Conservation (phyloP, 2,888 invertebrate species). For the Sphaeridia pumilis region DNA sequence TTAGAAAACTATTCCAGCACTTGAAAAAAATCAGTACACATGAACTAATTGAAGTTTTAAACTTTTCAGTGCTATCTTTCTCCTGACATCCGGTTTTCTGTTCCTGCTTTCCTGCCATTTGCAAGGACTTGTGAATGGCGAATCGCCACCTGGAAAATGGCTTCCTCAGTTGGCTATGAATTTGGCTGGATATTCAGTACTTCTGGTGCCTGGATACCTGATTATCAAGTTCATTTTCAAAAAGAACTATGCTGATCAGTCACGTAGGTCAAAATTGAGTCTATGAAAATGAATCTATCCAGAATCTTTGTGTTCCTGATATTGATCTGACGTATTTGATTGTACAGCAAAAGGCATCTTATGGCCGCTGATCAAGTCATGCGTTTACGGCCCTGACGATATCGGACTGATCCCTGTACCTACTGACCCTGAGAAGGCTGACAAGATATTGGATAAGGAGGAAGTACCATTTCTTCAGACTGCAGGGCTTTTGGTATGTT, state of each 20-base stretch:
- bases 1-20: no score
- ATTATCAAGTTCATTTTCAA: constrained; percentile 67
- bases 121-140: constrained; percentile 40
- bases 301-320: no score
- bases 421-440: constrained; percentile 14
- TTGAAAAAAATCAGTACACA: no score
- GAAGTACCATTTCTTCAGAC: constrained; percentile 39
- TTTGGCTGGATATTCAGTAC: constrained; percentile 74
- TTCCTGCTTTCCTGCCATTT: constrained; percentile 43
- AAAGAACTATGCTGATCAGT: constrained; percentile 66
- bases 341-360: constrained; percentile 29
- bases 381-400: constrained; percentile 34
- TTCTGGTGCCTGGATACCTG: constrained; percentile 72
- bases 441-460: background rate
- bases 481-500: constrained; percentile 54
- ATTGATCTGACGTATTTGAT: background rate
- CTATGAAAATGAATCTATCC: no score
- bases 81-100: constrained; percentile 42
- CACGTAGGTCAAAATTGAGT: constrained; percentile 47
- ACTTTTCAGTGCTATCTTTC: constrained; percentile 42
- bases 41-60: background rate
- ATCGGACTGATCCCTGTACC: constrained; percentile 15
- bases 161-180: constrained; percentile 64
- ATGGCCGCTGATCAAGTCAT: constrained; percentile 31
- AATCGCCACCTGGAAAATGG: constrained; percentile 56